A percentile compares a stretch with the other conserved stretches of the same genome.
These are phyloP conservation scores for Ophion ellenae DNA, from an alignment of 2,888 invertebrate species.

Conservation along the genomic window DNA sequence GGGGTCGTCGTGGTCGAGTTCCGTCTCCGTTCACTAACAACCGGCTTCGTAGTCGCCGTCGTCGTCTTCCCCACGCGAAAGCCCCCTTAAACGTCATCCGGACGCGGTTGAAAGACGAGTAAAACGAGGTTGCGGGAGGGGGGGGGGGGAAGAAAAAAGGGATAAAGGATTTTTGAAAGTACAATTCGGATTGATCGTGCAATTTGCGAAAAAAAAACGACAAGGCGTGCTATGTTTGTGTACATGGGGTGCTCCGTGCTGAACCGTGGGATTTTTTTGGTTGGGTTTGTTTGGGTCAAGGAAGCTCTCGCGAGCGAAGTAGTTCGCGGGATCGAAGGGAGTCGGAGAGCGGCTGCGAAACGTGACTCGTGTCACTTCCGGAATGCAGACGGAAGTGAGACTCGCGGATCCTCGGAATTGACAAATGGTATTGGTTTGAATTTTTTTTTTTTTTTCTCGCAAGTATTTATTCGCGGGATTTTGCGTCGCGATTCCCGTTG, in stretches of 20 bases:
- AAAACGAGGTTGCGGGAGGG: not conserved
- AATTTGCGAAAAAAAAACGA: not conserved
- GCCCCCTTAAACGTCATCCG: constrained; percentile 38
- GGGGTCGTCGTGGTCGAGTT: constrained; percentile 54
- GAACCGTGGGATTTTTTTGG: not conserved
- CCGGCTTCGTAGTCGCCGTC: constrained; percentile 59
- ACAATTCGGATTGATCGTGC: not conserved
- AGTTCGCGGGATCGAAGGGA: too few relatives aligned
- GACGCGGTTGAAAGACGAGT: constrained; percentile 20
- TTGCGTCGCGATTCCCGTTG: not conserved
- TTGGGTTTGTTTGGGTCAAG: too few relatives aligned
- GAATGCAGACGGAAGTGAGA: too few relatives aligned
- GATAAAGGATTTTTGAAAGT: not conserved
- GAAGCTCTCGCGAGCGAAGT: too few relatives aligned
- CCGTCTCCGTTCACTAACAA: constrained; percentile 57
- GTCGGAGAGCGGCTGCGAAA: too few relatives aligned
- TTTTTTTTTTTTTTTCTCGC: not conserved
- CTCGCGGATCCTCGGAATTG: too few relatives aligned
- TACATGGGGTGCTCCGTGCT: constrained; percentile 10
- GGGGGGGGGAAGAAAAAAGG: not conserved
- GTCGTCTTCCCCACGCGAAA: constrained; percentile 51
- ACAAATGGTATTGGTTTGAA: not conserved
- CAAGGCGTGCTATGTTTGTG: constrained; percentile 2
- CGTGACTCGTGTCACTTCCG: too few relatives aligned
- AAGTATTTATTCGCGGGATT: not conserved